A percentile compares a stretch with the other conserved stretches of the same genome.
phyloP scores from a whole-genome alignment of 2,797 vertebrate species.

The Crocidura indochinensis region DNA sequence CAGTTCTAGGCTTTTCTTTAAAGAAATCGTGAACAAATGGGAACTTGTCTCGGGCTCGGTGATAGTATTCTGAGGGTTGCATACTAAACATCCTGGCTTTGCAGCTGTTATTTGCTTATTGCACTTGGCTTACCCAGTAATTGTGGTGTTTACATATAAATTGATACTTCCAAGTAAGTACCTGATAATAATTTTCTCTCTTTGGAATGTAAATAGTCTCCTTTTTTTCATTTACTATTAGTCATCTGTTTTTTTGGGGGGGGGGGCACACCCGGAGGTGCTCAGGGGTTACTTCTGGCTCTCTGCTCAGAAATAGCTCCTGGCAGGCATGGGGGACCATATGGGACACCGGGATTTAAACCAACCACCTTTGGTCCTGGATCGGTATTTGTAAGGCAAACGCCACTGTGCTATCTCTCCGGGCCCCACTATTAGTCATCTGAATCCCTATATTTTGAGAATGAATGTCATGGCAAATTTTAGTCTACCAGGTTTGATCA shows the following conservation, averaged over 20 bases:
- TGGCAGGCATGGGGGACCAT: too few relatives aligned
- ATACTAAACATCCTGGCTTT: not conserved
- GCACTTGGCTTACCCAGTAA: not conserved
- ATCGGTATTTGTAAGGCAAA: too few relatives aligned
- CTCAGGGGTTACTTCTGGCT: too few relatives aligned
- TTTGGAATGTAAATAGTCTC: slow-evolving; percentile 32
- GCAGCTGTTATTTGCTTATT: slow-evolving; percentile 14
- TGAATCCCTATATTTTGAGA: slow-evolving; percentile 47
- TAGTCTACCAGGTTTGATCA: slow-evolving; percentile 36
- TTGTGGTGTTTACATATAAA: slow-evolving; percentile 16
- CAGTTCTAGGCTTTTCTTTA: not conserved
- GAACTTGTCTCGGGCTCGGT: not conserved
- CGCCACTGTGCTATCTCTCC: too few relatives aligned
- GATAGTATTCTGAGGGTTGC: not conserved
- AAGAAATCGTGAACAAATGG: not conserved
- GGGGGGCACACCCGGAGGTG: too few relatives aligned
- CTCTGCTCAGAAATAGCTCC: too few relatives aligned
- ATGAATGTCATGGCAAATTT: slow-evolving; percentile 34
- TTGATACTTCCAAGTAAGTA: not conserved
- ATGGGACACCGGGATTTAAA: too few relatives aligned
- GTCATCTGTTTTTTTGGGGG: too few relatives aligned
- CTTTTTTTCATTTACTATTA: not conserved
- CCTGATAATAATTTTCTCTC: slow-evolving; percentile 32
- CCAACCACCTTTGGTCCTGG: too few relatives aligned
- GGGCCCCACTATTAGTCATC: not conserved